phyloP scores from a whole-genome alignment of 2,888 invertebrate genomes.

The Meiosimyza decipiens region DNA sequence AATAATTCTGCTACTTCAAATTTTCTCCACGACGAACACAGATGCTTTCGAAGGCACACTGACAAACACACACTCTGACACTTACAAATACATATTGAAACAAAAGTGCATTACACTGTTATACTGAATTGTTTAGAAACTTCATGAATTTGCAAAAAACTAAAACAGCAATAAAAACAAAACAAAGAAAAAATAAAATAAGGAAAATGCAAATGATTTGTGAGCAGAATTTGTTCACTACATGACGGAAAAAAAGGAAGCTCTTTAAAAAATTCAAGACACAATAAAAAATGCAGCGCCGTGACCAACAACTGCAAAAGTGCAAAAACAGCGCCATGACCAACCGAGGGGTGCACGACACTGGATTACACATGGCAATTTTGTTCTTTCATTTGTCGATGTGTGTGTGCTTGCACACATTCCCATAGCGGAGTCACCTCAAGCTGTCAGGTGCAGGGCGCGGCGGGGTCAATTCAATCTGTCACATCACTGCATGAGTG shows the following conservation, averaged over 20 bases:
- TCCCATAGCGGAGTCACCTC: not conserved
- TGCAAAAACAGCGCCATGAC: not conserved
- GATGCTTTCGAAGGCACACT: conserved; percentile 25
- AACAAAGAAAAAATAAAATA: not conserved
- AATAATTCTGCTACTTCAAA: conserved; percentile 24
- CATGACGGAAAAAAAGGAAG: not conserved
- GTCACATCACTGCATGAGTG: conserved; percentile 27
- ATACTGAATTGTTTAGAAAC: conserved; percentile 28
- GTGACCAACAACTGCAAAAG: conserved; percentile 15
- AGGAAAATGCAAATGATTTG: conserved; percentile 16
- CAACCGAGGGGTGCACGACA: not conserved
- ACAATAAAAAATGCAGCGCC: conserved; percentile 23
- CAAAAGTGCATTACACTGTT: conserved; percentile 29
- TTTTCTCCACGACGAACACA: conserved; percentile 20
- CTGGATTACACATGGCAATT: conserved; percentile 24
- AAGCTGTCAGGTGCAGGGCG: not conserved
- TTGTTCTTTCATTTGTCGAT: not conserved
- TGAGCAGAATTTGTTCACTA: not conserved
- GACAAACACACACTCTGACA: conserved; percentile 4
- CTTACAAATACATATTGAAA: conserved; percentile 7
- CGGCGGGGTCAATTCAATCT: conserved; percentile 30
- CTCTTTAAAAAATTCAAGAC: conserved; percentile 25
- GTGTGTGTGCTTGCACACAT: not conserved
- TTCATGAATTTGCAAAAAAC: conserved; percentile 27
- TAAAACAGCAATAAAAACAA: not conserved